Evolutionary conservation across 2,797 vertebrate genomes (phyloP), one percentile per base, ranked within the genome.

Genomic region (Hafferia zeledoni): DNA sequence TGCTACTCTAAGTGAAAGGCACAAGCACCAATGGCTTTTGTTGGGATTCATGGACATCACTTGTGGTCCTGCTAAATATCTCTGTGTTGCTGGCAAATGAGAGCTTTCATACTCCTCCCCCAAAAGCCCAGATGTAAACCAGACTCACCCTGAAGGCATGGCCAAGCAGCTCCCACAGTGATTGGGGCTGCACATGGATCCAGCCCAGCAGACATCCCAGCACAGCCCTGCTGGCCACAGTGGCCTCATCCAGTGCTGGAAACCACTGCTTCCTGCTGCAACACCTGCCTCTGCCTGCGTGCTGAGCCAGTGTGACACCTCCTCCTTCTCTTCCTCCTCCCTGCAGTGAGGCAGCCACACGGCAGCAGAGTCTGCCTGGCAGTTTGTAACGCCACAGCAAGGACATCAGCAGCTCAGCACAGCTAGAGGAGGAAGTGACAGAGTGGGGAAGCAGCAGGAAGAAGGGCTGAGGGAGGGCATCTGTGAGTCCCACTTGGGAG

Each of bases 121-220:
- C 46, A 20, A 56, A 79, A 79, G 61, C 23, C 33, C 19, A 16
- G 30, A 44, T 13, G 30, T 84, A 78, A 81, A 37, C 8, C 59
- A 39, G 37, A 10, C 25, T 64, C 13, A 3, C 31, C 37, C 39
- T 7, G 22, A 67, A 14, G 1, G 1, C 7, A 1, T 35, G 47
- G 46, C 41, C 3, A 5, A 39, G 70, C 74, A 35, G 43, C n/a
- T 85, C 23, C 57, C 2, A 2, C 53, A 25, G 30, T 16, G n/a
- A 30, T n/a, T 50, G 23, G 3, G 24, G 12, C 24, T 28, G 17
- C 5, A 0, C 0, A 0, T 71, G 50, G 37, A 27, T 44, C 27
- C 11, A 2, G 33, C 56, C 3, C 4, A 59, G 44, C 18, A 31
- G 46, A 37, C 17, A 33, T 12, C 50, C 39, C 72, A 76, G 63